Evolutionary conservation across 1,140 invertebrate species (phyloP).

Genomic region (Neodiprion lecontei): DNA sequence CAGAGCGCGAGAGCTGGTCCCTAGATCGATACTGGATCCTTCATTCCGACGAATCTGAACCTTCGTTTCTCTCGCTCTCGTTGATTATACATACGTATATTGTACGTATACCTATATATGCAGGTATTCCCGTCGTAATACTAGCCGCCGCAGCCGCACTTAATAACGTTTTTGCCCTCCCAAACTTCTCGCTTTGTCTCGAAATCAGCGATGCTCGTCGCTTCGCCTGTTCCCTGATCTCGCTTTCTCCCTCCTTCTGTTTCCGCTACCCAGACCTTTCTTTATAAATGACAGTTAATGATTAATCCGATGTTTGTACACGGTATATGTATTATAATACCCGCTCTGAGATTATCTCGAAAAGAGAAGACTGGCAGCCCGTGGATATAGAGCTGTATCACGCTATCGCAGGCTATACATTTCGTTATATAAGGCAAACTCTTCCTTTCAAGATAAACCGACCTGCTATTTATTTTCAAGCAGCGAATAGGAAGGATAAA

Average conservation of each 20-base stretch:
- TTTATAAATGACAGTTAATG: neutral
- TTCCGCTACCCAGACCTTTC: neutral
- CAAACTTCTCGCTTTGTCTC: neutral
- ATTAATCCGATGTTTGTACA: too few relatives aligned
- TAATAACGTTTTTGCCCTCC: slow-evolving; percentile 8
- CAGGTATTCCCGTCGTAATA: neutral
- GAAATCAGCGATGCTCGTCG: neutral
- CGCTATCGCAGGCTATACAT: too few relatives aligned
- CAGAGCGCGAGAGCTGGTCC: neutral
- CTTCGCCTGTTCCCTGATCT: neutral
- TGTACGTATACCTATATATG: too few relatives aligned
- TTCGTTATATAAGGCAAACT: too few relatives aligned
- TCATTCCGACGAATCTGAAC: slow-evolving; percentile 2
- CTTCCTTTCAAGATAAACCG: too few relatives aligned
- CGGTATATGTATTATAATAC: too few relatives aligned
- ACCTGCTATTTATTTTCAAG: too few relatives aligned
- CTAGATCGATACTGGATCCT: slow-evolving; percentile 21
- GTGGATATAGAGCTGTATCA: too few relatives aligned
- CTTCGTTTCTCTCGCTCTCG: neutral
- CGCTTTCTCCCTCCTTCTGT: too few relatives aligned
- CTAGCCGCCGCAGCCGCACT: neutral
- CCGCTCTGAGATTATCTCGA: neutral
- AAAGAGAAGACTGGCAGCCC: neutral
- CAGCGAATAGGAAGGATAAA: too few relatives aligned
- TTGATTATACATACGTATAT: too few relatives aligned